Percentiles rank a stretch among this genome's conserved stretches.
Evolutionary conservation across 2,797 vertebrate species (phyloP).

Genomic region (Trachops cirrhosus): DNA sequence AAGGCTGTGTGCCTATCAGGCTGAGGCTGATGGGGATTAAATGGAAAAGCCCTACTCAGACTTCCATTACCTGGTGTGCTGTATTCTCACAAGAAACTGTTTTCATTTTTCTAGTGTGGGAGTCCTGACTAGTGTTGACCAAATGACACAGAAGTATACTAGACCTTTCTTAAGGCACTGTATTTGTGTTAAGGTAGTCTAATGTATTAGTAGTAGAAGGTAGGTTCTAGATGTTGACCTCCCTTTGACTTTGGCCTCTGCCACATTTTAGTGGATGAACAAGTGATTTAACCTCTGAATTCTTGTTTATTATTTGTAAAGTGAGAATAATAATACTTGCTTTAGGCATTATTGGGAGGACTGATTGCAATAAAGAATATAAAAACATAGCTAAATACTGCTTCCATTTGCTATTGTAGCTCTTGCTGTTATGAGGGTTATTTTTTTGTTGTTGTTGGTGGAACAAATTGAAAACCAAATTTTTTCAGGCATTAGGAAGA

Average conservation of each 20-base stretch:
- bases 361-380: not conserved
- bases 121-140: not conserved
- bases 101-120: not conserved
- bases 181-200: not conserved
- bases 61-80: not conserved
- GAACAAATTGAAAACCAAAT: not conserved
- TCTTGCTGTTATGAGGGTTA: not conserved
- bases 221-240: not conserved
- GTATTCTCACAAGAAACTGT: not conserved
- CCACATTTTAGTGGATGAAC: not conserved
- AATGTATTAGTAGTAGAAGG: not conserved
- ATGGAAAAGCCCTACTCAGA: not conserved
- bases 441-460: slow-evolving; percentile 13
- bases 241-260: not conserved
- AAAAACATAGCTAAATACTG: not conserved
- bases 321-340: not conserved
- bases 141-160: not conserved
- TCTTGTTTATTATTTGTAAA: not conserved
- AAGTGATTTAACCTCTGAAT: not conserved
- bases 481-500: not conserved
- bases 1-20: not conserved
- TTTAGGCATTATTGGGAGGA: not conserved
- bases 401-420: not conserved
- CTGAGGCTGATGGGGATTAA: not conserved
- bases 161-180: not conserved